Evolutionary conservation across 37 sponge, comb jelly and placozoan genomes (phyloP).

Genomic region (Cladorhizidae sp.): DNA sequence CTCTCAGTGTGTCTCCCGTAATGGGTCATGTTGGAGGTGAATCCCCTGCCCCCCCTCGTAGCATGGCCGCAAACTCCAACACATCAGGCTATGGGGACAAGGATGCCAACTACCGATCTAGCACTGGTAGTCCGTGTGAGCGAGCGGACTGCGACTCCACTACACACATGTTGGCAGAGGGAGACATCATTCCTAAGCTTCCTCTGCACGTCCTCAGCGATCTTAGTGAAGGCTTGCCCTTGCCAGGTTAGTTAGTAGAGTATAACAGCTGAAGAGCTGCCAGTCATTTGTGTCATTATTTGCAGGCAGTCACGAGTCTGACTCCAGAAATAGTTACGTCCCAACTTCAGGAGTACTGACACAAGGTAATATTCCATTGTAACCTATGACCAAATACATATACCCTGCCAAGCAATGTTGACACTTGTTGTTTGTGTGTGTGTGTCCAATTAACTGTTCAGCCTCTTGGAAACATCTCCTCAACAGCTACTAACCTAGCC

Average conservation of each 20-base stretch:
- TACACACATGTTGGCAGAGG: constrained; percentile 9
- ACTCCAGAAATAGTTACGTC: neutral
- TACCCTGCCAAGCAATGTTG: neutral
- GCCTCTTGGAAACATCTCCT: constrained; percentile 19
- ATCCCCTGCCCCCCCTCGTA: constrained; percentile 36
- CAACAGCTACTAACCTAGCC: constrained; percentile 7
- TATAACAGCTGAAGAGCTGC: neutral
- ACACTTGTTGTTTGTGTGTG: neutral
- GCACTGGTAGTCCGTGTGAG: constrained; percentile 30
- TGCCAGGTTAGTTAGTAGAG: constrained; percentile 20
- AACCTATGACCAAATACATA: too few species aligned
- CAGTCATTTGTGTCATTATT: neutral
- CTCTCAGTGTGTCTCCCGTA: constrained; percentile 54
- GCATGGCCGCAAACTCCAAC: constrained; percentile 22
- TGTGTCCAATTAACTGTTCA: neutral
- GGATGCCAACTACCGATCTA: constrained; percentile 45
- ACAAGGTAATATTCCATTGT: neutral
- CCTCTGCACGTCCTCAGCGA: constrained; percentile 50
- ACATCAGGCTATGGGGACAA: constrained; percentile 38
- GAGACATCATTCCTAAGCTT: constrained; percentile 22
- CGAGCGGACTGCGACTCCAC: constrained; percentile 51
- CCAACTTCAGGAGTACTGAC: neutral
- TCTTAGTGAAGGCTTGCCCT: constrained; percentile 45
- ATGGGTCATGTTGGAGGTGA: neutral
- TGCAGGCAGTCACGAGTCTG: neutral